Evolutionary conservation across 1,140 invertebrate genomes (phyloP).

Genomic region (Holotrichia oblita): DNA sequence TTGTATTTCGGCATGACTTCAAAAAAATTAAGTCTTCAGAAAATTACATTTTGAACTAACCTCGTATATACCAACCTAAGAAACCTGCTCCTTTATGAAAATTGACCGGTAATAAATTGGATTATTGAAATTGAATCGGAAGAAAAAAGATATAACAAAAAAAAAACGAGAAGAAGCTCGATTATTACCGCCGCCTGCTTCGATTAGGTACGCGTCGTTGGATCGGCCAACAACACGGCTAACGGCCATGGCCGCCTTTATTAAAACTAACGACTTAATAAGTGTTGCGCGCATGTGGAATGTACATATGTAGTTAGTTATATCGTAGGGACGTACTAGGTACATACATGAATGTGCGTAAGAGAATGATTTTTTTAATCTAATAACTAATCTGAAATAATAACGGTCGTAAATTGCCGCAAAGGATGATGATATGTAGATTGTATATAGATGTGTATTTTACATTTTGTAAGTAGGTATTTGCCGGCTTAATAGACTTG

Average conservation of each 20-base stretch:
- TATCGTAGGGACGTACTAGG: not conserved
- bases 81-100: not conserved
- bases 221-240: constrained; percentile 1
- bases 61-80: too few species aligned
- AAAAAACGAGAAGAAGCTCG: not conserved
- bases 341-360: not conserved
- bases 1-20: too few species aligned
- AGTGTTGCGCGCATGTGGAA: not conserved
- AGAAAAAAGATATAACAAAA: too few species aligned
- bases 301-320: not conserved
- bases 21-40: too few species aligned
- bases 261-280: constrained; percentile 21
- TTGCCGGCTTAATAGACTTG: too few species aligned
- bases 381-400: constrained; percentile 9
- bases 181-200: constrained; percentile 10
- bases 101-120: not conserved
- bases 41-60: too few species aligned
- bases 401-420: not conserved
- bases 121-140: constrained; percentile 17
- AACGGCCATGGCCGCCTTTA: not conserved
- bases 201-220: constrained; percentile 19
- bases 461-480: too few species aligned
- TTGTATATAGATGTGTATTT: not conserved
- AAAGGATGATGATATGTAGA: not conserved
- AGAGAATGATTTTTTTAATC: not conserved